Percentiles rank a stretch among this genome's conserved stretches.
Conservation (phyloP, 2,888 invertebrate species). For the Branchellion lobata region DNA sequence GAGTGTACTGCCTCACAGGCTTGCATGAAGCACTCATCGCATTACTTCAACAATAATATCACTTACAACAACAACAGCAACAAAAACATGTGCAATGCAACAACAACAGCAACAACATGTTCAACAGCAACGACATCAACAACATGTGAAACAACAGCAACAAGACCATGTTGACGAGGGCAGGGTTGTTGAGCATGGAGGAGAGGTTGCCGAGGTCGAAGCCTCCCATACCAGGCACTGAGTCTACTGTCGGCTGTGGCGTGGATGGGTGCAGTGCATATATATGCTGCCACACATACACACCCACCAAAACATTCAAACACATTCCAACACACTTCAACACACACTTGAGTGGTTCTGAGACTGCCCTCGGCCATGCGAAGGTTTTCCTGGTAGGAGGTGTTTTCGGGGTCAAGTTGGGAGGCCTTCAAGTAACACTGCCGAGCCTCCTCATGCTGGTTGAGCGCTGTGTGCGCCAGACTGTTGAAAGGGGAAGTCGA, state of each 20-base stretch:
- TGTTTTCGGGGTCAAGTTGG: constrained; percentile 44
- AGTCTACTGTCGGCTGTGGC: background rate
- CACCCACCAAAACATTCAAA: background rate
- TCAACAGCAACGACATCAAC: no score
- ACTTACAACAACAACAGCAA: no score
- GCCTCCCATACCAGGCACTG: constrained; percentile 26
- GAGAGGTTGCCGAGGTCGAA: constrained; percentile 29
- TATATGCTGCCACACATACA: background rate
- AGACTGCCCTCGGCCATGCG: constrained; percentile 32
- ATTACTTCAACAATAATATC: no score
- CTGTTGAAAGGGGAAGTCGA: constrained; percentile 16
- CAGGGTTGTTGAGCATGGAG: constrained; percentile 70
- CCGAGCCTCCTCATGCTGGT: constrained; percentile 43
- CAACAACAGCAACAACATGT: no score
- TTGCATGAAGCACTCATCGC: no score
- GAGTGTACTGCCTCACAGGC: no score
- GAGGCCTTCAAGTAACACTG: constrained; percentile 43
- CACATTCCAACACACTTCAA: background rate
- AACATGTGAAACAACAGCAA: background rate
- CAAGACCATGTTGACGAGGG: constrained; percentile 73
- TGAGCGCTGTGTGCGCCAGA: constrained; percentile 39
- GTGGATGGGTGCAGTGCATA: background rate
- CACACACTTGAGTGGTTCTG: background rate
- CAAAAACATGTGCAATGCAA: no score
- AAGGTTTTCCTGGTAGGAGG: constrained; percentile 42